phyloP scores from a whole-genome alignment of 2,888 invertebrate species.

The Timandra comae region DNA sequence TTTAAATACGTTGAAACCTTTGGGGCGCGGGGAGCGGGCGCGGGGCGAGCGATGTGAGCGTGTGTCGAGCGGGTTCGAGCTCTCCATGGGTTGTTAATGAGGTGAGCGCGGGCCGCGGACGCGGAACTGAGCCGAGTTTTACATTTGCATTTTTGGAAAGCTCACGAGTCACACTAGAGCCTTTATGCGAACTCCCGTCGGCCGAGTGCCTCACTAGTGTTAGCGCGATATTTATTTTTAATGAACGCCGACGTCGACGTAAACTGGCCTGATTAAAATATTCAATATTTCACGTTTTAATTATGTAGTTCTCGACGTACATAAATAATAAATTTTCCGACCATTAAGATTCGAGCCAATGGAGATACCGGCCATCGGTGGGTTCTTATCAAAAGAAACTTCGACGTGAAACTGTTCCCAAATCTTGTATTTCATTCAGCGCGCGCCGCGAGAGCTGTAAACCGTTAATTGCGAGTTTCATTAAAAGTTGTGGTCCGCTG shows the following conservation, averaged over 20 bases:
- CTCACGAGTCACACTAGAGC: not conserved
- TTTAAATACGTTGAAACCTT: conserved; percentile 17
- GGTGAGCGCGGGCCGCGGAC: not conserved
- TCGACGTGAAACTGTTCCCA: not conserved
- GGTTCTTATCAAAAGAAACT: conserved; percentile 1
- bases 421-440: conserved; percentile 3
- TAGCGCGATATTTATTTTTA: too few species aligned
- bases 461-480: conserved; percentile 15
- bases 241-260: too few species aligned
- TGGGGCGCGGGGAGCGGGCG: conserved; percentile 8
- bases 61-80: conserved; percentile 3
- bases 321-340: too few species aligned
- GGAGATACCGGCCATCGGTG: too few species aligned
- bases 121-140: conserved; percentile 1
- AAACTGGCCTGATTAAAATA: too few species aligned
- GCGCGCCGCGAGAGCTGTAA: conserved; percentile 1
- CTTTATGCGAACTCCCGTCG: too few species aligned
- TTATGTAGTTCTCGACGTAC: too few species aligned
- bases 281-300: too few species aligned
- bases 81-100: conserved; percentile 9
- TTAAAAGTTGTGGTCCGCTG: conserved; percentile 5
- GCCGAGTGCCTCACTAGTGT: too few species aligned
- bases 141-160: not conserved
- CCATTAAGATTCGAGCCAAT: too few species aligned
- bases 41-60: too few species aligned